Base-by-base conservation (phyloP, 2,797 vertebrate species). In the Anguilla marmorata region DNA sequence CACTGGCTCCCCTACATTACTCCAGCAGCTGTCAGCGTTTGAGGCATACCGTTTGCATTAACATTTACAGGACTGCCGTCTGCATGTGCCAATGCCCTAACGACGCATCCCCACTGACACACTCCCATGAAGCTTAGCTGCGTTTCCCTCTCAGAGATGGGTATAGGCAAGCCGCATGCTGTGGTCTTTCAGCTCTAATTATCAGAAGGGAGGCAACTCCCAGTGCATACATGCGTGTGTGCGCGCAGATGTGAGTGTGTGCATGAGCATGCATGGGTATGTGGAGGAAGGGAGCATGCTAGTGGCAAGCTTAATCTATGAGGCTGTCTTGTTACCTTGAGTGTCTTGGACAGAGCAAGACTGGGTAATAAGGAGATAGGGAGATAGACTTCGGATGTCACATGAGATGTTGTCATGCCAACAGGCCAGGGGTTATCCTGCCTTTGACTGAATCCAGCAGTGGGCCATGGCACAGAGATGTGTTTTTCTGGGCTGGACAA, bases 21-120 rank as follows among this genome's bases (percentile, higher is more conserved):
- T 50, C 19, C 79, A n/a, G 45, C 79, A 82, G 79, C 79, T 82
- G 79, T 82, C 79, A 50, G 45, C 79, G 5, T 24, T 82, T 45
- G 21, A 82, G 41, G 45, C 19, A 11, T 1, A 21, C 41, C 50
- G 79, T 82, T 82, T 82, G n/a, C 79, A 82, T 82, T 50, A 82
- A 24, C 79, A 82, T 82, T 82, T 82, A 82, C 79, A 50, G 79
- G 8, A 24, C 79, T 45, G 45, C 41, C 79, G 24, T 14, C 79
- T 21, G 79, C 45, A 9, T 27, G 45, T n/a, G 11, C n/a, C 9
- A 37, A 82, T 24, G 45, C 27, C 41, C 79, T 82, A n/a, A 48
- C 21, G 2, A 14, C 7, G 2, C 79, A 24, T 41, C 79, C 45
- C 79, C 11, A 12, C 41, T 82, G 41, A 48, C 45, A 82, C 3